A percentile compares a stretch with the other conserved stretches of the same genome.
These are phyloP conservation scores for Lutjanus campechanus DNA, from an alignment of 2,797 vertebrate genomes.

Conservation along the genomic window DNA sequence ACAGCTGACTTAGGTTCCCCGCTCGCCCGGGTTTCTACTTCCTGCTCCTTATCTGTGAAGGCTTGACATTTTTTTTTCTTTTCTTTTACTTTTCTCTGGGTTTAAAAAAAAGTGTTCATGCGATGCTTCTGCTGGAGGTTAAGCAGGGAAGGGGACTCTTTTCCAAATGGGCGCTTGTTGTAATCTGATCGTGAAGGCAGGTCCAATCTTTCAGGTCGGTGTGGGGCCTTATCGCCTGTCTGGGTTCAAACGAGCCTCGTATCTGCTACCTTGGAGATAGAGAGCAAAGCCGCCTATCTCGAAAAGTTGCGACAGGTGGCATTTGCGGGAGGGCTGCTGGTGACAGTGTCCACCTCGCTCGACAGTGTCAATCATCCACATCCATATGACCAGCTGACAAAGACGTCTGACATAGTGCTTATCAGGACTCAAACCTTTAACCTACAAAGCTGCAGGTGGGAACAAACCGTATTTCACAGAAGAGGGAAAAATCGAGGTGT, in stretches of 20 bases:
- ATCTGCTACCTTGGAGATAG: conserved; percentile 76
- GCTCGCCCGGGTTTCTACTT: conserved; percentile 43
- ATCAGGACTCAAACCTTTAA: conserved; percentile 37
- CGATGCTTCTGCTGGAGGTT: conserved; percentile 55
- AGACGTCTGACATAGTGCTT: conserved; percentile 10
- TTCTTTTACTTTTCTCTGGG: background rate
- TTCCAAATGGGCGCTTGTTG: conserved; percentile 69
- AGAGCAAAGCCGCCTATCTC: conserved; percentile 56
- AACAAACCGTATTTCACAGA: conserved; percentile 4
- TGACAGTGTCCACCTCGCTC: conserved; percentile 38
- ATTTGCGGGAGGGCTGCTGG: conserved; percentile 44
- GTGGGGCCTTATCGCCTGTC: conserved; percentile 68
- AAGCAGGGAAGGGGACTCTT: conserved; percentile 50
- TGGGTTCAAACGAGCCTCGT: conserved; percentile 59
- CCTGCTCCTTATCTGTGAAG: conserved; percentile 65
- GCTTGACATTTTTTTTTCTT: conserved; percentile 14
- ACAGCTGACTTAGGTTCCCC: conserved; percentile 51
- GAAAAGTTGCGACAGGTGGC: conserved; percentile 40
- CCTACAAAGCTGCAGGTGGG: conserved; percentile 1
- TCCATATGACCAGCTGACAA: conserved; percentile 26
- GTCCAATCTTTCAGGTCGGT: conserved; percentile 64
- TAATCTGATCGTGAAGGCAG: conserved; percentile 72
- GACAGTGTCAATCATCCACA: conserved; percentile 51
- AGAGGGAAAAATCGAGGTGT: background rate
- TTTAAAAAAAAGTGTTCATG: conserved; percentile 51